Conservation (phyloP, 2,797 vertebrate genomes). For the Chelmon rostratus region DNA sequence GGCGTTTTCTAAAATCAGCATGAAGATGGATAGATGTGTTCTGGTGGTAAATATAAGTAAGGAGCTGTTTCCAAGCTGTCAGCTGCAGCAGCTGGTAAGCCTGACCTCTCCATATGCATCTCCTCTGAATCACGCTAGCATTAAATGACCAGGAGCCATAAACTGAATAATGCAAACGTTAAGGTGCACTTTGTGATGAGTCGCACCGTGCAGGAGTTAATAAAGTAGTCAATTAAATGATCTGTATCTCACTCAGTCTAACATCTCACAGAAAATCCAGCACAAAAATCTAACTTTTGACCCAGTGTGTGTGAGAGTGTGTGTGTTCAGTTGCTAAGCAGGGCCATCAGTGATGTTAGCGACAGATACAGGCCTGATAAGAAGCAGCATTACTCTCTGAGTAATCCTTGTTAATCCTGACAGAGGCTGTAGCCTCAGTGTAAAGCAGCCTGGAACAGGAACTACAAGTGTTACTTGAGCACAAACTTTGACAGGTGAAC, state of each 20-base stretch:
- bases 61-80: slow-evolving; percentile 48
- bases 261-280: slow-evolving; percentile 3
- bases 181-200: neutral
- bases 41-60: neutral
- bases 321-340: slow-evolving; percentile 44
- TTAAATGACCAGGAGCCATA: slow-evolving; percentile 16
- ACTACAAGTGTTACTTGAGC: slow-evolving; percentile 57
- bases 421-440: slow-evolving; percentile 59
- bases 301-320: slow-evolving; percentile 33
- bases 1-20: neutral
- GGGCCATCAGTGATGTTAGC: slow-evolving; percentile 60
- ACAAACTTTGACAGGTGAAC: slow-evolving; percentile 50
- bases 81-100: slow-evolving; percentile 60
- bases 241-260: neutral
- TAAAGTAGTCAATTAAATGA: neutral
- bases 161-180: slow-evolving; percentile 46
- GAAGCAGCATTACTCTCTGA: slow-evolving; percentile 78
- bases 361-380: slow-evolving; percentile 75
- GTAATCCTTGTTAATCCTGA: slow-evolving; percentile 86
- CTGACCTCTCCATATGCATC: slow-evolving; percentile 42
- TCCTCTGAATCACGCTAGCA: slow-evolving; percentile 31
- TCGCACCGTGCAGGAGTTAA: neutral
- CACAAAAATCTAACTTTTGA: slow-evolving; percentile 34
- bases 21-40: slow-evolving; percentile 10
- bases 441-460: slow-evolving; percentile 56